Percentiles rank a stretch among this genome's conserved stretches.
phyloP scores from a whole-genome alignment of 2,888 invertebrate species.

The Drosophila histrio region DNA sequence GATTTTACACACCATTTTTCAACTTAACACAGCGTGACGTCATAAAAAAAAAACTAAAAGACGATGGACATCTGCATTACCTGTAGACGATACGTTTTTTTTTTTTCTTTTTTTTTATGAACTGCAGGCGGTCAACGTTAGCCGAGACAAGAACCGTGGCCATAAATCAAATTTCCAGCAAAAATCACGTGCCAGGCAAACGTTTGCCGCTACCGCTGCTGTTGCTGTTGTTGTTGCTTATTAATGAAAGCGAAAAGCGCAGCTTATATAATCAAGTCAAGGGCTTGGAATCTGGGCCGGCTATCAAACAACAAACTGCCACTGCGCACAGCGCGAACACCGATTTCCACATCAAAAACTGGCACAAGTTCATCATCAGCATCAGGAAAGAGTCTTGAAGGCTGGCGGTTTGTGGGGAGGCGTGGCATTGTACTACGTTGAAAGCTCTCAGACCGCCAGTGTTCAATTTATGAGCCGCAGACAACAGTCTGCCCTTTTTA shows the following conservation, averaged over 20 bases:
- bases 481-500: constrained; percentile 66
- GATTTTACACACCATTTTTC: constrained; percentile 78
- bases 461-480: constrained; percentile 79
- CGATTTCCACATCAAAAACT: constrained; percentile 54
- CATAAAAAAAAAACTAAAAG: constrained; percentile 42
- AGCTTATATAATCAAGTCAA: constrained; percentile 62
- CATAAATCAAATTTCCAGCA: constrained; percentile 68
- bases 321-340: constrained; percentile 58
- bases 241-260: constrained; percentile 72
- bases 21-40: constrained; percentile 73
- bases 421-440: constrained; percentile 66
- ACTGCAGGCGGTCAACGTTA: constrained; percentile 48
- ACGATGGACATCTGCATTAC: constrained; percentile 27
- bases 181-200: constrained; percentile 72
- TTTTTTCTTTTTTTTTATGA: constrained; percentile 38
- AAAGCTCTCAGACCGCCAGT: constrained; percentile 67
- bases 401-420: constrained; percentile 16
- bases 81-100: background rate
- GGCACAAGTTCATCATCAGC: constrained; percentile 78
- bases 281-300: constrained; percentile 33
- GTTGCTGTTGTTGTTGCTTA: constrained; percentile 43
- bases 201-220: constrained; percentile 29
- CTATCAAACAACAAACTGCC: constrained; percentile 69
- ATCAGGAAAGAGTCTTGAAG: background rate
- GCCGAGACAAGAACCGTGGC: constrained; percentile 58